Percentiles rank a stretch among this genome's conserved stretches.
phyloP scores from a whole-genome alignment of 2,888 invertebrate species.

The Ctenicera cuprea region DNA sequence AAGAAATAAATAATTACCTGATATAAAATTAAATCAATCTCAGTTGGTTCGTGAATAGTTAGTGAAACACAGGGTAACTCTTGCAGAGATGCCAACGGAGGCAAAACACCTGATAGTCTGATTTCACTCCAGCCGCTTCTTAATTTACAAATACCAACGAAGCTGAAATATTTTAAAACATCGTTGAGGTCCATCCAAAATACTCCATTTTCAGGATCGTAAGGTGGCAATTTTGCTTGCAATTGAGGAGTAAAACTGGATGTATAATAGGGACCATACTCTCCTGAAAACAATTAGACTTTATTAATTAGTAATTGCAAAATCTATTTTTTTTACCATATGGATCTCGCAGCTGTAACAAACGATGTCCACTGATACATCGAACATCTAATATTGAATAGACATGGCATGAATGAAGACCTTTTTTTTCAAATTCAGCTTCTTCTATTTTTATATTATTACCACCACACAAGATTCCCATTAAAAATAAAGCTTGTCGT shows the following conservation, averaged over 20 bases:
- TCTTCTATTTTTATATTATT: slow-evolving; percentile 91
- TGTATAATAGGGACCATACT: slow-evolving; percentile 88
- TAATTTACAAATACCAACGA: slow-evolving; percentile 98
- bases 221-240: slow-evolving; percentile 83
- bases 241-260: slow-evolving; percentile 82
- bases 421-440: slow-evolving; percentile 92
- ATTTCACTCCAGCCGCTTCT: slow-evolving; percentile 95
- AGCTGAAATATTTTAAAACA: slow-evolving; percentile 95
- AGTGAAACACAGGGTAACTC: slow-evolving; percentile 90
- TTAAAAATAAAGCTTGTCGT: slow-evolving; percentile 93
- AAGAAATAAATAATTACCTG: slow-evolving; percentile 78
- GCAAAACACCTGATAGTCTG: slow-evolving; percentile 87
- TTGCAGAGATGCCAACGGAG: slow-evolving; percentile 87
- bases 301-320: background rate
- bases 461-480: slow-evolving; percentile 99
- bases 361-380: slow-evolving; percentile 84
- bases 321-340: slow-evolving; percentile 82
- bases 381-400: slow-evolving; percentile 97
- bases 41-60: slow-evolving; percentile 95
- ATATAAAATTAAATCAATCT: slow-evolving; percentile 96
- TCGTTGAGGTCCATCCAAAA: slow-evolving; percentile 99
- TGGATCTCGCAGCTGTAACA: slow-evolving; percentile 94
- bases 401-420: slow-evolving; percentile 94
- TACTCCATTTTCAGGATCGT: slow-evolving; percentile 91
- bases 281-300: slow-evolving; percentile 75